Evolutionary conservation across 2,797 vertebrate species (phyloP).

Genomic region (Tangara arthus): DNA sequence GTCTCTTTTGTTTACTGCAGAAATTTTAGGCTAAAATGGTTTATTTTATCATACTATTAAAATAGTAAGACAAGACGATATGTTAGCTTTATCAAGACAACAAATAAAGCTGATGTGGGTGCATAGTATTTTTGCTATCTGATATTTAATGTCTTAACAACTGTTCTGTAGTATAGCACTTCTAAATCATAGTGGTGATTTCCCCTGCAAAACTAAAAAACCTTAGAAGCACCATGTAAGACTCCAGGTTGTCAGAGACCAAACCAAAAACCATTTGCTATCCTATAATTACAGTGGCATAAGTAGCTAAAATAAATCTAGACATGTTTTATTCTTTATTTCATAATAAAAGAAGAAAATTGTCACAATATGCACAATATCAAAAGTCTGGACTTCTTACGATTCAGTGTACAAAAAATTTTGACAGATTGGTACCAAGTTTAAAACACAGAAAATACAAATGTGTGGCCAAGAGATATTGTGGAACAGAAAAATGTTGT

Average conservation of each 20-base stretch:
- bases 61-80: background rate
- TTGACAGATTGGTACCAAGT: background rate
- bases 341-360: background rate
- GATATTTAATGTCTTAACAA: background rate
- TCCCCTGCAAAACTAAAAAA: background rate
- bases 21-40: background rate
- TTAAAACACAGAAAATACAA: conserved; percentile 8
- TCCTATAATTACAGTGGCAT: background rate
- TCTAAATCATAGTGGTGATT: background rate
- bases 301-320: background rate
- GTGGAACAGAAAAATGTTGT: background rate
- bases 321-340: background rate
- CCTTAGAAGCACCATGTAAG: background rate
- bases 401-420: background rate
- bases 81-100: background rate
- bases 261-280: background rate
- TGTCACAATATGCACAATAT: background rate
- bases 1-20: background rate
- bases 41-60: background rate
- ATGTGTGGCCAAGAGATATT: background rate
- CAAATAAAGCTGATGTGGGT: background rate
- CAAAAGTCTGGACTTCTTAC: background rate
- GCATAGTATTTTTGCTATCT: background rate
- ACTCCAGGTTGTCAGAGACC: background rate
- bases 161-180: background rate